Base-by-base conservation (phyloP, 2,113 vertebrate species). In the Lepus americanus region DNA sequence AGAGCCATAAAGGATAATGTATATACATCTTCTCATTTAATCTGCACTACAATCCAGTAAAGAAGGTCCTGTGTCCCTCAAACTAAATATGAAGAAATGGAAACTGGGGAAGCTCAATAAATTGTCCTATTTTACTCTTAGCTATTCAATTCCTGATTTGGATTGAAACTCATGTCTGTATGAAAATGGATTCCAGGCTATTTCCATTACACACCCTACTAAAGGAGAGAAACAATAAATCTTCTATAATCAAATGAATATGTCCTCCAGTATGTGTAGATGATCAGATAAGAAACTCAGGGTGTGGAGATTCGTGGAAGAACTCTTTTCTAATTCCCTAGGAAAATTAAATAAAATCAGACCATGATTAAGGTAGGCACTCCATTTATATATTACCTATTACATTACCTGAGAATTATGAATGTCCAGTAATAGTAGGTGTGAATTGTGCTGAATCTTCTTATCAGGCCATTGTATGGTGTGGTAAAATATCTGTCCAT, bases 261-360 rank as follows among this genome's bases (percentile, higher is more conserved):
- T 25, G 22, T 86, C 67, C 27, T 51, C 25, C 59, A n/a, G 14
- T 55, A 13, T 33, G 12, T 19, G 27, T 36, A 31, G n/a, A 55
- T 44, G 16, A 73, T 17, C 64, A 69, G 19, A 67, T 11, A 5
- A 59, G 82, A 93, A 33, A 82, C 55, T 19, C 0, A 55, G 23
- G 2, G 12, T 33, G 49, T 85, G 4, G 44, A 51, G 7, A 70
- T 14, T 29, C 19, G 31, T n/a, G 33, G 27, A 67, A 80, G 12
- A 67, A 51, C 0, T 22, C 59, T 79, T 29, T 72, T 51, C 72
- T 72, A 90, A 44, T 49, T 77, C 55, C 89, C 72, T 10, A 76
- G 70, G 29, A 78, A 89, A 94, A 81, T 31, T 85, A 95, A 77
- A 39, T 85, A 80, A 76, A 80, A 80, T 11, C 6, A 85, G 39